A percentile compares a stretch with the other conserved stretches of the same genome.
Evolutionary conservation across 2,888 invertebrate species (phyloP).

Genomic region (Eupithecia inturbata): DNA sequence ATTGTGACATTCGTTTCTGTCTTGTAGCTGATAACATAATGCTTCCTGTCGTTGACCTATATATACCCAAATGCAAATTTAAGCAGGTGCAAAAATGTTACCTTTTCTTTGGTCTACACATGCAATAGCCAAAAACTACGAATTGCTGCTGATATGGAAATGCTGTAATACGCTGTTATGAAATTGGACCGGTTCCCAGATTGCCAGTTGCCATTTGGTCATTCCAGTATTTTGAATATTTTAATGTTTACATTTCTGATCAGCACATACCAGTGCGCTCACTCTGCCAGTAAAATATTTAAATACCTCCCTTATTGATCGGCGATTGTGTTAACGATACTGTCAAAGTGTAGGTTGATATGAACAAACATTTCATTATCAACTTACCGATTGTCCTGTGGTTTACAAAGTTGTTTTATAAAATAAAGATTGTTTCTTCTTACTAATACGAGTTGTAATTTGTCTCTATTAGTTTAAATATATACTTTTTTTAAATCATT

Average conservation of each 20-base stretch:
- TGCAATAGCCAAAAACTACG: neutral
- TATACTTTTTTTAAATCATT: no score
- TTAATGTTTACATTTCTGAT: neutral
- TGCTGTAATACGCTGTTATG: neutral
- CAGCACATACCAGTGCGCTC: no score
- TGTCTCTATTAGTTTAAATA: no score
- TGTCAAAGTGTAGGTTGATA: neutral
- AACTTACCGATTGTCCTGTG: neutral
- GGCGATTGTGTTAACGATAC: neutral
- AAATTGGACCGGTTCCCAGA: neutral
- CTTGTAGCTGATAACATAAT: conserved; percentile 14
- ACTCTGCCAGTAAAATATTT: neutral
- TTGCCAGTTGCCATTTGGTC: neutral
- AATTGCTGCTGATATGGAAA: neutral
- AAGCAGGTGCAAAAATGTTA: neutral
- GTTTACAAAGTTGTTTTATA: neutral
- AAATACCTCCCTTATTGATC: neutral
- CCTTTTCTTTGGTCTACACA: neutral
- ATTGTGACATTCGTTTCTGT: conserved; percentile 31
- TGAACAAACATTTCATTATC: neutral
- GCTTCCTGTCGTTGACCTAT: conserved; percentile 5
- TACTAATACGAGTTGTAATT: no score
- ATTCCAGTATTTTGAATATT: neutral
- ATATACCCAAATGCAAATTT: neutral
- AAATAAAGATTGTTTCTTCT: neutral